Evolutionary conservation across 2,113 vertebrate species (phyloP).

Genomic region (Eretmochelys imbricata): DNA sequence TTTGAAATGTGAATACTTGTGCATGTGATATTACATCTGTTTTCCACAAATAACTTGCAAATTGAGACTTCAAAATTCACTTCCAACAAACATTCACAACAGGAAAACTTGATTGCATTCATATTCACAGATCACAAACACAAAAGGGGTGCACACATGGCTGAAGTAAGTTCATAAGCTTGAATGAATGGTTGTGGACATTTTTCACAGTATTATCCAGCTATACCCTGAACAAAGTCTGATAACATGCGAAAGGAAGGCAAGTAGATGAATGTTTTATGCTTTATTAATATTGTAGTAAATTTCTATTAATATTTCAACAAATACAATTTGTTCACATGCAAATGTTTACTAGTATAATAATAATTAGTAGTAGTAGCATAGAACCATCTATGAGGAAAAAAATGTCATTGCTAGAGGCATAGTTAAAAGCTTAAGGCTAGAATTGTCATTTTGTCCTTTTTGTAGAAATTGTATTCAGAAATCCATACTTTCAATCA

Average conservation of each 20-base stretch:
- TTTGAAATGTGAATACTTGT: background rate
- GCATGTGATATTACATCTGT: fast-evolving
- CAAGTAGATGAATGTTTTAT: background rate
- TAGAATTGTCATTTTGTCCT: constrained; percentile 54
- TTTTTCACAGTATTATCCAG: background rate
- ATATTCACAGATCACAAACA: fast-evolving
- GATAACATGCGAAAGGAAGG: background rate
- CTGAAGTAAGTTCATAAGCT: background rate
- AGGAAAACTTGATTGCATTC: background rate
- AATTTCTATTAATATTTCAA: background rate
- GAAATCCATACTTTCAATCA: constrained; percentile 49
- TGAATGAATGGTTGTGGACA: background rate
- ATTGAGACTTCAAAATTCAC: background rate
- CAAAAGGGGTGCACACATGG: background rate
- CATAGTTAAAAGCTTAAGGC: constrained; percentile 58
- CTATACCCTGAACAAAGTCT: background rate
- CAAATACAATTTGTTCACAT: background rate
- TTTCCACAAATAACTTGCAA: background rate
- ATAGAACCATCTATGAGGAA: background rate
- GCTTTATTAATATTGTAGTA: background rate
- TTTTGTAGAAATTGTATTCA: constrained; percentile 43
- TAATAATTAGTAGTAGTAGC: background rate
- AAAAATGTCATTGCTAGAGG: constrained; percentile 48
- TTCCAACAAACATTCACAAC: background rate
- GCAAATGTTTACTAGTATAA: background rate